Base-by-base conservation (phyloP, 1,140 invertebrate species). In the Phocides pigmalion region DNA sequence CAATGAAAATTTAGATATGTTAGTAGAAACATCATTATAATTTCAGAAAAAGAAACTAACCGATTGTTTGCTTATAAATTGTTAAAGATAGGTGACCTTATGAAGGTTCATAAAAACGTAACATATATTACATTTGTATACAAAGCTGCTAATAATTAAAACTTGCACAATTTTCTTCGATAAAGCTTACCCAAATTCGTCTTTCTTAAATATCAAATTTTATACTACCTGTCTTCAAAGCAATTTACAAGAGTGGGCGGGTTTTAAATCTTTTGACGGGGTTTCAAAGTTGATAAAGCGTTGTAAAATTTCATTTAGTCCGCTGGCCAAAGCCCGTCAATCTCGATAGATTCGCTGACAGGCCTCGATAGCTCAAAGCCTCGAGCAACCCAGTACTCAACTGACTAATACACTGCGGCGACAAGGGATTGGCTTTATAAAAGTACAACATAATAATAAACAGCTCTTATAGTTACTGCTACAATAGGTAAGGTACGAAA, bases 321-420 rank as follows among this genome's bases (percentile, higher is more conserved):
- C 47, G 59, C 59, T 65, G 71, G 66, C 64, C 69, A 70, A 64
- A 47, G 58, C 58, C 70, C 66, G 74, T 73, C 72, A 68, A 76
- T 76, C 69, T 69, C 44, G 59, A 63, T 70, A 70, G 66, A 68
- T 71, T 56, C 66, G 54, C 63, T 59, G 72, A 79, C 68, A 76
- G 67, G 64, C 62, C 68, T 71, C 72, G 72, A 81, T 74, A 74
- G 74, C 58, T 54, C 58, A 76, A 76, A 76, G 71, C 76, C 66
- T 65, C 68, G 49, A 71, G 67, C 68, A 69, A 64, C 62, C 70
- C 64, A 51, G 61, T 62, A 63, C 41, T 64, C 62, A 66, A 64
- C 63, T 50, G 59, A 42, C 53, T 61, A 66, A 25, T 66, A 67
- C 70, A 72, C 74, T 66, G 72, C 66, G 68, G 63, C 69, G 71